Percentiles rank a stretch among this genome's conserved stretches.
phyloP scores from a whole-genome alignment of 2,888 invertebrate genomes.

The Tryphoninae sp. region DNA sequence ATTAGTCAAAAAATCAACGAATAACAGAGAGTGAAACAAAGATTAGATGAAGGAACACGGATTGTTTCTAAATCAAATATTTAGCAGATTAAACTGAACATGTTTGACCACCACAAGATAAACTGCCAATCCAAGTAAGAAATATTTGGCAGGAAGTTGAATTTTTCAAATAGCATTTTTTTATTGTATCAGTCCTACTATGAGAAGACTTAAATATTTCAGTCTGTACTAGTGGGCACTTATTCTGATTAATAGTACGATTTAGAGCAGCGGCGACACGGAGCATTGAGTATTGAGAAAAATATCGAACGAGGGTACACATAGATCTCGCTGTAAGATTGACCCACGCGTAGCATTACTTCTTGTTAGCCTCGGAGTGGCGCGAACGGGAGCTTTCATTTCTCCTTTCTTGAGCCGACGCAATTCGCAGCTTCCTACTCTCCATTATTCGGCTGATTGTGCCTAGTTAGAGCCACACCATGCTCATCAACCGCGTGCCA shows the following conservation, averaged over 20 bases:
- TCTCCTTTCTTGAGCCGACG: conserved; percentile 65
- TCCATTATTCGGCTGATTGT: conserved; percentile 78
- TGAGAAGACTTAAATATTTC: too few species aligned
- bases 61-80: too few species aligned
- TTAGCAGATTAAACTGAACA: too few species aligned
- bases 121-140: too few species aligned
- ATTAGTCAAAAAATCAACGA: too few species aligned
- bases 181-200: too few species aligned
- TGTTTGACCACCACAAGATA: too few species aligned
- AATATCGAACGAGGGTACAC: conserved; percentile 46
- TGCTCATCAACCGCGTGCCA: conserved; percentile 77
- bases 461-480: conserved; percentile 80
- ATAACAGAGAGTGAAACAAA: too few species aligned
- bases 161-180: too few species aligned
- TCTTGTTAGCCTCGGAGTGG: conserved; percentile 80
- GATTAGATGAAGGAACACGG: too few species aligned
- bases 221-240: too few species aligned
- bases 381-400: conserved; percentile 80
- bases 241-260: background rate
- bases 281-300: background rate
- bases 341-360: conserved; percentile 80
- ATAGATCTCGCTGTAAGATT: conserved; percentile 77
- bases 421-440: conserved; percentile 67
- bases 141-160: too few species aligned
- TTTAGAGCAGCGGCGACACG: conserved; percentile 1